A percentile compares a stretch with the other conserved stretches of the same genome.
Conservation (phyloP, 2,888 invertebrate species). For the Oscheius sp. region DNA sequence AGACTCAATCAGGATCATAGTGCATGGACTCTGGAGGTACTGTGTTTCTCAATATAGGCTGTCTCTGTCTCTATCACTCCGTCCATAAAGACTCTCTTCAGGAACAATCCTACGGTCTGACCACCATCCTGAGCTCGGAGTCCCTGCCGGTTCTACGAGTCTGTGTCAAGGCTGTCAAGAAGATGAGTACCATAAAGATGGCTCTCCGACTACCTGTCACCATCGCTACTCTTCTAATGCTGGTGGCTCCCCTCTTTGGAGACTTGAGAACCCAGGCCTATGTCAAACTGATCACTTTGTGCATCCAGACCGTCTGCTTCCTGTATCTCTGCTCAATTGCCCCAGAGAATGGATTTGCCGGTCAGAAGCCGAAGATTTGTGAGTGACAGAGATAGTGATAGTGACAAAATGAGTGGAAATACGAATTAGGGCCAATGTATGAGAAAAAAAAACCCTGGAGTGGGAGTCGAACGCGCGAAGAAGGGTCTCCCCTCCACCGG, state of each 20-base stretch:
- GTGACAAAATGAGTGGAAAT: not conserved
- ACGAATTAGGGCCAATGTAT: not conserved
- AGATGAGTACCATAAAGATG: constrained; percentile 65
- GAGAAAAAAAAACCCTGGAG: not conserved
- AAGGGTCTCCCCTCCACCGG: too few species aligned
- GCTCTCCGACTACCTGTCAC: constrained; percentile 64
- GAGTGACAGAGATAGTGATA: constrained; percentile 34
- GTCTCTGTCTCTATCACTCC: not conserved
- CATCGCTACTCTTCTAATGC: constrained; percentile 65
- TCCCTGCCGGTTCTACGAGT: constrained; percentile 56
- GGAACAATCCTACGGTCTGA: constrained; percentile 43
- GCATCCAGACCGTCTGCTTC: constrained; percentile 70
- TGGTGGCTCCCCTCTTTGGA: constrained; percentile 68
- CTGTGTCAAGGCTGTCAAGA: constrained; percentile 65
- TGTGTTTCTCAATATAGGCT: not conserved
- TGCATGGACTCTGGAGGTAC: constrained; percentile 49
- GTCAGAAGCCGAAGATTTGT: constrained; percentile 68
- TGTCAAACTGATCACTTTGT: constrained; percentile 65
- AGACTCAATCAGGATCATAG: constrained; percentile 51
- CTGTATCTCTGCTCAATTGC: constrained; percentile 69
- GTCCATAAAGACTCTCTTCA: not conserved
- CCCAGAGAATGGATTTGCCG: constrained; percentile 67
- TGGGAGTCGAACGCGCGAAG: not conserved
- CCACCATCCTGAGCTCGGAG: constrained; percentile 43
- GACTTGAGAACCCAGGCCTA: constrained; percentile 68